These are phyloP conservation scores for Cantharis rufa DNA, from an alignment of 2,888 invertebrate species.

Conservation along the genomic window DNA sequence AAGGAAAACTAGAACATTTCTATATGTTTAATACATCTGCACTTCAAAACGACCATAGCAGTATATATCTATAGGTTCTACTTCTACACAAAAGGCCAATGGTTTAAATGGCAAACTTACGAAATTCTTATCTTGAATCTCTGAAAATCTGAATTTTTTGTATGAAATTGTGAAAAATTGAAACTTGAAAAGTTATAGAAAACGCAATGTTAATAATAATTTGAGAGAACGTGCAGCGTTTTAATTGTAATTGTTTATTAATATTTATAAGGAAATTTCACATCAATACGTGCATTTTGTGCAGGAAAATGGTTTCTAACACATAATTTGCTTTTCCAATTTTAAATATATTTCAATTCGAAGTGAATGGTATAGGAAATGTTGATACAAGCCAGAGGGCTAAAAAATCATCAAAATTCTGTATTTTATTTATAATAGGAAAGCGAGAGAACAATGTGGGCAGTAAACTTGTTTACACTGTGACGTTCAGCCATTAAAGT, in stretches of 20 bases:
- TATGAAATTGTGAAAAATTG: too few relatives aligned
- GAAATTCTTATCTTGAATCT: too few relatives aligned
- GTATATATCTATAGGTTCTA: too few relatives aligned
- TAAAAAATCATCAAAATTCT: neutral
- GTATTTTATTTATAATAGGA: neutral
- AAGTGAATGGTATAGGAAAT: neutral
- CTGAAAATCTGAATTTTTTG: too few relatives aligned
- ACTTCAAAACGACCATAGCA: too few relatives aligned
- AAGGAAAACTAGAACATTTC: too few relatives aligned
- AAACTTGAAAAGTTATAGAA: too few relatives aligned
- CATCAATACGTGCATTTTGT: neutral
- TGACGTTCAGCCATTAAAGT: neutral
- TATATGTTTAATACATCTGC: too few relatives aligned
- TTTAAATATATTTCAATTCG: neutral
- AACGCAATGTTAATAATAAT: too few relatives aligned
- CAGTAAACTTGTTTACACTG: neutral
- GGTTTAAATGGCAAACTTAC: too few relatives aligned
- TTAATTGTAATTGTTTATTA: neutral
- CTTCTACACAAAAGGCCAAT: too few relatives aligned
- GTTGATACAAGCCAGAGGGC: neutral
- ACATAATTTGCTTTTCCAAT: neutral
- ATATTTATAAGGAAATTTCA: neutral
- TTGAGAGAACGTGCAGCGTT: too few relatives aligned
- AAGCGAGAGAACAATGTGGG: neutral
- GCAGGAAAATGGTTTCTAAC: neutral